phyloP scores from a whole-genome alignment of 2,888 invertebrate species.

The Shargacucullia verbasci region DNA sequence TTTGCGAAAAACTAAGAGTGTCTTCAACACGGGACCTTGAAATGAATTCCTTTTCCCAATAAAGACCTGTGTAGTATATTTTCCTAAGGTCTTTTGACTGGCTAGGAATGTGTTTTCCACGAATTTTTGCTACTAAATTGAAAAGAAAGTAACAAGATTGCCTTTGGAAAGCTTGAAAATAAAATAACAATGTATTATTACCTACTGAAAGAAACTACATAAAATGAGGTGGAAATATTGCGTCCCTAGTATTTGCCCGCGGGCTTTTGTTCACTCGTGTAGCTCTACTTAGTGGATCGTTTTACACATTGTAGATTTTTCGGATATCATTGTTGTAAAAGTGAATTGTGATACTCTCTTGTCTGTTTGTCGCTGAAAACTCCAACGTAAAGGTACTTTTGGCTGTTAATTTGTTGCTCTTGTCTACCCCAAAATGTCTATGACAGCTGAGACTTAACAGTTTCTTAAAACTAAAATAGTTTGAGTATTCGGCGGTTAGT shows the following conservation, averaged over 20 bases:
- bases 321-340: too few species aligned
- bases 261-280: slow-evolving; percentile 5
- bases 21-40: neutral
- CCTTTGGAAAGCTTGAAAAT: neutral
- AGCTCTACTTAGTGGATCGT: slow-evolving; percentile 4
- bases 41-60: slow-evolving; percentile 18
- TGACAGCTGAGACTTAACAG: too few species aligned
- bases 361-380: too few species aligned
- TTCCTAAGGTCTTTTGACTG: slow-evolving; percentile 28
- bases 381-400: too few species aligned
- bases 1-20: too few species aligned
- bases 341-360: too few species aligned
- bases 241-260: neutral
- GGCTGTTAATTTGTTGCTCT: too few species aligned
- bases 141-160: slow-evolving; percentile 1
- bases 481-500: too few species aligned
- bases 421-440: too few species aligned
- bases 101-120: slow-evolving; percentile 7
- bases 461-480: too few species aligned
- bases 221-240: slow-evolving; percentile 6
- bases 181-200: slow-evolving; percentile 1
- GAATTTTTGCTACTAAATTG: slow-evolving; percentile 11
- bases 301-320: slow-evolving; percentile 8
- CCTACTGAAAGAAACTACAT: slow-evolving; percentile 5
- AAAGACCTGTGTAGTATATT: slow-evolving; percentile 24